Base-by-base conservation (phyloP, 2,888 invertebrate genomes). In the Melangyna quadrimaculata region DNA sequence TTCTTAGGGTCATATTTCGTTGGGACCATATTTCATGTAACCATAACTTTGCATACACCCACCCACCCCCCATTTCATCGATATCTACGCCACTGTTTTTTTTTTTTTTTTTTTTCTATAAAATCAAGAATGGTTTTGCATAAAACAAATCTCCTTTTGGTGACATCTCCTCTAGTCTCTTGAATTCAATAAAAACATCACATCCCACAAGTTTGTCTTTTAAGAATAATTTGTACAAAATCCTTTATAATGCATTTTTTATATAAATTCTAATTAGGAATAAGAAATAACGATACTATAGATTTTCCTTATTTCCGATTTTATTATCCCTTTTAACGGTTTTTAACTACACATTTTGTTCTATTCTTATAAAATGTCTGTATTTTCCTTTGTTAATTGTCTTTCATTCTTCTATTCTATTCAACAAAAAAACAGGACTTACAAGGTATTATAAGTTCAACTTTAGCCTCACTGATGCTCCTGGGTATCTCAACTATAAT, bases 401-500 rank as follows among this genome's bases (percentile, higher is more conserved):
- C 57, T 8, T 32, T 32, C 19, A 12, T 32, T 19, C 29, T 12
- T n/a, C 0, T 7, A 14, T 2, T 22, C 1, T 9, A 10, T 22
- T n/a, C 14, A 2, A 48, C 22, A n/a, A n/a, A 48, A 6, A 27
- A 12, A 70, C 91, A 95, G 95, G 93, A 93, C 88, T 93, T 93
- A 88, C 94, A 93, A 88, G 93, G 94, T 71, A 92, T 94, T 88
- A 93, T 95, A 87, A 94, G 94, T 88, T 94, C 94, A 88, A 93
- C 94, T 74, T 91, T 95, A 88, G 95, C 95, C 89, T 94, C 94
- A 57, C 93, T 95, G 88, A 92, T 95, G 57, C 92, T 95, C 73
- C 92, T 95, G 79, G 94, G 94, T 19, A 93, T 95, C 90, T 95
- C 95, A 8, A 94, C 95, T 43, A 94, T 92, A 88, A 91, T 92